These are phyloP conservation scores for Cirrhinus molitorella DNA, from an alignment of 2,797 vertebrate species.

Conservation along the genomic window DNA sequence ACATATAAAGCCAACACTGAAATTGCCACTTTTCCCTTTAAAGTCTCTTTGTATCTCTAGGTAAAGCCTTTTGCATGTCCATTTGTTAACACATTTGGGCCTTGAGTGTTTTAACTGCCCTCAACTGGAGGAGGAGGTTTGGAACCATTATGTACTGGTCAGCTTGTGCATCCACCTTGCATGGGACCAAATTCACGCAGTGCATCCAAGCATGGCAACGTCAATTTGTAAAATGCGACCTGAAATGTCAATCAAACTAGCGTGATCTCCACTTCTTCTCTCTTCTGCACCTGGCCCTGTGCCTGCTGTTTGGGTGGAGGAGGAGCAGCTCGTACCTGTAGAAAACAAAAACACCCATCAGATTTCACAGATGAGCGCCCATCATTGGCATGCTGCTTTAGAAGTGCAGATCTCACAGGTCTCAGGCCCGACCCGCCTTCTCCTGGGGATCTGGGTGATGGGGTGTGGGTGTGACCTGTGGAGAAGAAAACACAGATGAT, in stretches of 20 bases:
- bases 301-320: conserved; percentile 92
- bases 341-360: conserved; percentile 32
- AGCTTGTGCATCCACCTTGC: conserved; percentile 34
- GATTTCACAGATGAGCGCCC: neutral
- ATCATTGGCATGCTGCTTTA: neutral
- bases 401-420: conserved; percentile 83
- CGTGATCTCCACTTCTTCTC: conserved; percentile 96
- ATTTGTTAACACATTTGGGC: neutral
- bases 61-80: conserved; percentile 67
- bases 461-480: conserved; percentile 78
- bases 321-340: conserved; percentile 92
- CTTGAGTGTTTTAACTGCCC: neutral
- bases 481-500: conserved; percentile 28
- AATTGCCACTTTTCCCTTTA: conserved; percentile 80
- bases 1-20: conserved; percentile 46
- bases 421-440: conserved; percentile 85
- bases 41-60: conserved; percentile 52
- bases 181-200: conserved; percentile 41
- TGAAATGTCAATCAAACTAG: conserved; percentile 82
- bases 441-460: conserved; percentile 83
- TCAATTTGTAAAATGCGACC: conserved; percentile 43
- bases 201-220: conserved; percentile 35
- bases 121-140: neutral
- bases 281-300: conserved; percentile 88
- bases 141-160: neutral